Evolutionary conservation across 2,888 invertebrate species (phyloP).

Genomic region (Chesias legatella): DNA sequence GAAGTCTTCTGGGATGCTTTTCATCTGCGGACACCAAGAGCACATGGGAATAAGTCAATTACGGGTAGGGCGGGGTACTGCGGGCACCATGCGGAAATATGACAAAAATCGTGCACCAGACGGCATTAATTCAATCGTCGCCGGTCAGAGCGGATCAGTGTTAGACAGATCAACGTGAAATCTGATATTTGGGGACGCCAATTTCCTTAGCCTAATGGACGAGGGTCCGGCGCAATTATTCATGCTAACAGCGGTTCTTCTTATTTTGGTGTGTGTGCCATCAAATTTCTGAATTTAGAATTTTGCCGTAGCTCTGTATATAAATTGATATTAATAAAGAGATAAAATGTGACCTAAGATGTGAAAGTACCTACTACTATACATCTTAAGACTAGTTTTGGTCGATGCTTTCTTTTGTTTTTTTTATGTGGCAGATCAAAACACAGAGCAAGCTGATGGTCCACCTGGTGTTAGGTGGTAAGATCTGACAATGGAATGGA

Average conservation of each 20-base stretch:
- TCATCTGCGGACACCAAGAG: not conserved
- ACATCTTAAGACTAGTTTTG: no score
- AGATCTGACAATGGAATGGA: no score
- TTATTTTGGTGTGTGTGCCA: not conserved
- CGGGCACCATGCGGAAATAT: constrained; percentile 55
- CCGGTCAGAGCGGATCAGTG: constrained; percentile 70
- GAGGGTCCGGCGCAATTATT: constrained; percentile 60
- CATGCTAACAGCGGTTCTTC: constrained; percentile 44
- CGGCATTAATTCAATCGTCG: constrained; percentile 75
- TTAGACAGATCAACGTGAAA: constrained; percentile 75
- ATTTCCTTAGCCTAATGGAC: constrained; percentile 72
- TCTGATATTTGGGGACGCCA: constrained; percentile 75
- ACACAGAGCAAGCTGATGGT: no score
- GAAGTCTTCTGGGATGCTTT: no score
- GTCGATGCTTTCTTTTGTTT: no score
- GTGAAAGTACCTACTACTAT: no score
- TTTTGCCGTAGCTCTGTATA: no score
- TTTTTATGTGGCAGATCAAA: no score
- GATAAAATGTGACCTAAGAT: no score
- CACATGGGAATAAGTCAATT: constrained; percentile 13
- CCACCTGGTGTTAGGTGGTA: no score
- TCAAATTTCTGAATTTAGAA: not conserved
- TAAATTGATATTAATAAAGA: no score
- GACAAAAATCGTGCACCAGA: constrained; percentile 72
- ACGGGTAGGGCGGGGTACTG: constrained; percentile 37